A percentile compares a stretch with the other conserved stretches of the same genome.
Evolutionary conservation across 2,113 vertebrate genomes (phyloP).

Genomic region (Pavo muticus): DNA sequence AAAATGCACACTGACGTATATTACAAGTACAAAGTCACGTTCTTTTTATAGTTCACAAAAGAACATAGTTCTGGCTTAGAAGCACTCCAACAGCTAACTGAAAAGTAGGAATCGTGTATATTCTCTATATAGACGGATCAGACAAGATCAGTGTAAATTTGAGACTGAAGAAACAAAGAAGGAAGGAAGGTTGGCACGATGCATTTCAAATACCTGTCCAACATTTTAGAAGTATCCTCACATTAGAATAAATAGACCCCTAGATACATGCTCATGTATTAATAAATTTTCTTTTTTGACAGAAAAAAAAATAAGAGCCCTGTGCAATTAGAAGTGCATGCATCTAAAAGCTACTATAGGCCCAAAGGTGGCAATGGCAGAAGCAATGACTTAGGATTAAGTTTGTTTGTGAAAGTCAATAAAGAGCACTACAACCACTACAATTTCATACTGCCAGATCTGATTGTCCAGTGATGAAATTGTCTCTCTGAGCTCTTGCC

Average conservation of each 20-base stretch:
- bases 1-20: not conserved
- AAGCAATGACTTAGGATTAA: not conserved
- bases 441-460: not conserved
- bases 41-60: not conserved
- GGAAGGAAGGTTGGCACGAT: not conserved
- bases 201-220: conserved; percentile 16
- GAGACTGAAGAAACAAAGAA: not conserved
- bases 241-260: conserved; percentile 17
- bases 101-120: not conserved
- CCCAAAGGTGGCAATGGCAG: not conserved
- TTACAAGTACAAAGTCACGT: not conserved
- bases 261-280: not conserved
- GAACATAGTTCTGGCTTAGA: not conserved
- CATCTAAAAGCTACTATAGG: not conserved
- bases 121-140: not conserved
- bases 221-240: not conserved
- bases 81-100: not conserved
- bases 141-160: not conserved
- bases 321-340: not conserved
- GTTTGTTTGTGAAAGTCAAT: not conserved
- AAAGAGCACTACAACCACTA: not conserved
- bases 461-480: not conserved
- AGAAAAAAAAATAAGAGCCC: not conserved
- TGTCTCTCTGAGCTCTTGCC: not conserved
- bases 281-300: not conserved